phyloP scores from a whole-genome alignment of 2,113 vertebrate genomes.

The Oostethus manadensis region DNA sequence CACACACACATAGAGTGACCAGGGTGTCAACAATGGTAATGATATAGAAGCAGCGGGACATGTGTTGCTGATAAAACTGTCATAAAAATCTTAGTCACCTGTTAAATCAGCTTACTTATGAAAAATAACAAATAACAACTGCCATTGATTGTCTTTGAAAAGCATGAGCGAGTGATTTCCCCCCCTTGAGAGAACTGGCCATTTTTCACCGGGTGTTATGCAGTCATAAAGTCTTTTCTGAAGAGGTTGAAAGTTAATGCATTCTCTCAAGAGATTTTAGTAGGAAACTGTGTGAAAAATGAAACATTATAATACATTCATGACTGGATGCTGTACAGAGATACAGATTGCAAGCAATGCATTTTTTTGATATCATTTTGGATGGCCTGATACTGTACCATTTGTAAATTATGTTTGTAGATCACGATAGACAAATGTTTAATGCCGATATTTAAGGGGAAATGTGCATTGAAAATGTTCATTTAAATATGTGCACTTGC shows the following conservation, averaged over 20 bases:
- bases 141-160: not conserved
- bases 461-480: too few species aligned
- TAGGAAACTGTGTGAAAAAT: not conserved
- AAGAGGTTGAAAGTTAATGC: not conserved
- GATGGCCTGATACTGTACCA: too few species aligned
- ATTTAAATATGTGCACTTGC: too few species aligned
- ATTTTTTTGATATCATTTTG: not conserved
- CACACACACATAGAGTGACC: slow-evolving; percentile 4
- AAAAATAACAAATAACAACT: not conserved
- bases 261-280: not conserved
- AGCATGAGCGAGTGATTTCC: not conserved
- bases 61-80: slow-evolving; percentile 13
- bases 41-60: slow-evolving; percentile 4
- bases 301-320: not conserved
- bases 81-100: slow-evolving; percentile 9
- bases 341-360: not conserved
- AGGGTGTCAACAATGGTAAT: slow-evolving; percentile 8
- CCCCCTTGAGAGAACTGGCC: slow-evolving; percentile 4
- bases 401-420: too few species aligned
- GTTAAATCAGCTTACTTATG: slow-evolving; percentile 7
- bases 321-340: not conserved
- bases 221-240: slow-evolving; percentile 7
- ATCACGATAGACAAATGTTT: too few species aligned
- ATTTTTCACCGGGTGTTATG: slow-evolving; percentile 18
- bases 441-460: not conserved